Evolutionary conservation across 2,888 invertebrate genomes (phyloP), one percentile per base, ranked within the genome.

Genomic region (Philaethria dido): DNA sequence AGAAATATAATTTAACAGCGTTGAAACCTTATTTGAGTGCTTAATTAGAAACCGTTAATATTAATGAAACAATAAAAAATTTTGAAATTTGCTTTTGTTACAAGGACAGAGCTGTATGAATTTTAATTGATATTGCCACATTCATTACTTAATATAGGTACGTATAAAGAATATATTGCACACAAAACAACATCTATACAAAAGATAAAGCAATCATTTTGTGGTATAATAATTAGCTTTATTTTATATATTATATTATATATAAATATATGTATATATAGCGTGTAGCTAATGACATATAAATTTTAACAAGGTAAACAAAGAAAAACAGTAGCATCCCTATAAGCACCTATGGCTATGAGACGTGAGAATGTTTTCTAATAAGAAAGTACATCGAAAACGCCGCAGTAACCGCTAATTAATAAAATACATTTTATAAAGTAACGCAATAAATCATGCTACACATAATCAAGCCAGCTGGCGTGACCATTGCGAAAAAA

Each of bases 401-500:
- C 5, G 33, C 29, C 60, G 39, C 36, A 18, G 16, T 11, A 16
- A 6, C 11, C 9, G 13, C 33, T 54, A 61, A 66, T 61, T 52
- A 63, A 60, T 63, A 48, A 52, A 22, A 20, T 20, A 47, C 29
- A n/a, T 29, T 61, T 29, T 59, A 42, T 36, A 48, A 67, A 29
- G 33, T 67, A 69, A 61, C 63, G 68, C 68, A 73, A 73, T 72
- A 72, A 76, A 77, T 70, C 67, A 64, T 75, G 77, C 75, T 77
- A 75, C 73, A 75, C 69, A 74, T 69, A 70, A 70, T 70, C 66
- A 69, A 79, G 77, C 72, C 77, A 77, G 70, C 76, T 75, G 77
- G 73, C 84, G 81, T 83, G 81, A 80, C 84, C 68, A 78, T 74
- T 76, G 73, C 78, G 78, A 79, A 80, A 77, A 50, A 74, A 63